Conservation (phyloP, 1,140 invertebrate genomes). For the Pentalonia nigronervosa region DNA sequence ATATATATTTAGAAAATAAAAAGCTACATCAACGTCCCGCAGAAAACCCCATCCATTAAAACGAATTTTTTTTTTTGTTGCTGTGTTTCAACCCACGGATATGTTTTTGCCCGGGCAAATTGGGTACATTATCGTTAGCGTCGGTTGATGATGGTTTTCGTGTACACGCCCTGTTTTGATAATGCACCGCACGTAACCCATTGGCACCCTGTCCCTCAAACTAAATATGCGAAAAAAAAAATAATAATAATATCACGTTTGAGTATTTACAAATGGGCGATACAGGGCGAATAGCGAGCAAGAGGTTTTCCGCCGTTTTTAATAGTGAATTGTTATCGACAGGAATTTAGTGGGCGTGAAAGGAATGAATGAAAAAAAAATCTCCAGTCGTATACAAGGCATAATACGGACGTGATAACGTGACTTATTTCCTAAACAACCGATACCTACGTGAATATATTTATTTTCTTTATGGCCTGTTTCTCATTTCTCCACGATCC, state of each 20-base stretch:
- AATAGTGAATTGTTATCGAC: slow-evolving; percentile 19
- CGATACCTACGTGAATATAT: not conserved
- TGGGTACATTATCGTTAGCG: slow-evolving; percentile 50
- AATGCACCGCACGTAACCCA: not conserved
- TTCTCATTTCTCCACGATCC: not conserved
- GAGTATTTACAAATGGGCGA: not conserved
- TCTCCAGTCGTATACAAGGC: not conserved
- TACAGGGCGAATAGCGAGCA: not conserved
- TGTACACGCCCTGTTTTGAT: slow-evolving; percentile 24
- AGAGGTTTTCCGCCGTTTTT: not conserved
- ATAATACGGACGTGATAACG: not conserved
- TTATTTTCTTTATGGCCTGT: not conserved
- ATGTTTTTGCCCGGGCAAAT: slow-evolving; percentile 11
- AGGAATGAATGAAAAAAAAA: not conserved
- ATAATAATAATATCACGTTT: not conserved
- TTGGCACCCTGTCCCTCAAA: slow-evolving; percentile 21
- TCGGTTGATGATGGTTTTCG: slow-evolving; percentile 40
- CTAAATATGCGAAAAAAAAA: not conserved
- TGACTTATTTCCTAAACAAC: slow-evolving; percentile 12
- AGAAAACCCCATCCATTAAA: slow-evolving; percentile 31
- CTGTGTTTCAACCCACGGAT: not conserved
- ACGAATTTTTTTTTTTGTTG: not conserved
- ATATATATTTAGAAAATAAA: not conserved
- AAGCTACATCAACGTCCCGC: not conserved
- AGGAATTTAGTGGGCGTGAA: not conserved